These are phyloP conservation scores for Caenorhabditis sulstoni DNA, from an alignment of 2,888 invertebrate genomes.

Conservation along the genomic window DNA sequence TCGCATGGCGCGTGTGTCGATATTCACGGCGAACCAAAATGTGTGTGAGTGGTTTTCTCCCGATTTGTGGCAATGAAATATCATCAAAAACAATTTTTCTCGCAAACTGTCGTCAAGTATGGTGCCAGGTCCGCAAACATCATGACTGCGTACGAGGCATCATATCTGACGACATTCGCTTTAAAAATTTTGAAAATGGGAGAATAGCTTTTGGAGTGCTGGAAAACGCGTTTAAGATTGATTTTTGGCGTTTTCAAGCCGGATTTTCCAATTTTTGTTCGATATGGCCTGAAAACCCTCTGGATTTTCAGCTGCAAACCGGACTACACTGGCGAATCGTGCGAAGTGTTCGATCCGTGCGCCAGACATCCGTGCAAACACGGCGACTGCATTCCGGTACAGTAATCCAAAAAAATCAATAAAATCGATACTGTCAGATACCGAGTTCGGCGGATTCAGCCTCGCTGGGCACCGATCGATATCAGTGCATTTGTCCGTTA, in stretches of 20 bases:
- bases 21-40: constrained; percentile 48
- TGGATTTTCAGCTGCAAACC: constrained; percentile 50
- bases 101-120: too few species aligned
- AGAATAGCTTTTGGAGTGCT: background rate
- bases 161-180: too few species aligned
- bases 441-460: constrained; percentile 19
- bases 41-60: constrained; percentile 45
- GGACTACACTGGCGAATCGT: constrained; percentile 63
- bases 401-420: background rate
- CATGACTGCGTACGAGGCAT: too few species aligned
- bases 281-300: too few species aligned
- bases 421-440: constrained; percentile 14
- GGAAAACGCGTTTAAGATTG: too few species aligned
- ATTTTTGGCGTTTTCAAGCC: too few species aligned
- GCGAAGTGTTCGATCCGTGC: constrained; percentile 65
- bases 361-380: constrained; percentile 62
- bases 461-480: constrained; percentile 32
- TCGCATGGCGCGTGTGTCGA: constrained; percentile 58
- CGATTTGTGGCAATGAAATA: background rate
- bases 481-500: constrained; percentile 60
- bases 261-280: too few species aligned
- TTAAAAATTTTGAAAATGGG: background rate
- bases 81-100: background rate
- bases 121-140: too few species aligned
- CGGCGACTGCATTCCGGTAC: constrained; percentile 63